Percentiles rank a stretch among this genome's conserved stretches.
phyloP scores from a whole-genome alignment of 2,888 invertebrate genomes.

The Melieria crassipennis region DNA sequence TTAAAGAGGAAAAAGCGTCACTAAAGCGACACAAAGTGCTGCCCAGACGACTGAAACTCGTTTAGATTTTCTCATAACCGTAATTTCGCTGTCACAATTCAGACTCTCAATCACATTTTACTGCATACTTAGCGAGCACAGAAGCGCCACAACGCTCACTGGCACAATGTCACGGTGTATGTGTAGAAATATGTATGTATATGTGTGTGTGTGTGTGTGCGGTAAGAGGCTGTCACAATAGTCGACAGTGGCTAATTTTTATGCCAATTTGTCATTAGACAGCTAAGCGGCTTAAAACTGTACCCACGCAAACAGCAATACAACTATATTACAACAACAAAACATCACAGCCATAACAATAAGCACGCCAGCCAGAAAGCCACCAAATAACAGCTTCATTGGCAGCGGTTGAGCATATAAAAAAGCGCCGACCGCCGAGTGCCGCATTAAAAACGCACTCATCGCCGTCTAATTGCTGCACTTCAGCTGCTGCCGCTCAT shows the following conservation, averaged over 20 bases:
- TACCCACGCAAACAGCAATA: not conserved
- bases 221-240: no score
- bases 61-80: no score
- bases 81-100: no score
- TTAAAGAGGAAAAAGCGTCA: no score
- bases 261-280: constrained; percentile 28
- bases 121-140: no score
- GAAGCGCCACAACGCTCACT: no score
- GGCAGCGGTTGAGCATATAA: not conserved
- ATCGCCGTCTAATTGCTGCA: constrained; percentile 3
- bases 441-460: not conserved
- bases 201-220: no score
- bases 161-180: no score
- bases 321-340: not conserved
- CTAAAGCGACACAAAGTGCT: no score
- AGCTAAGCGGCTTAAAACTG: constrained; percentile 29
- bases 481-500: constrained; percentile 15
- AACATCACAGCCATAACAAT: not conserved
- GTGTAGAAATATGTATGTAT: no score
- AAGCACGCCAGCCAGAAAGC: constrained; percentile 3
- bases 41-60: no score
- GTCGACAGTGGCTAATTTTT: constrained; percentile 1
- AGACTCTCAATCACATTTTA: no score
- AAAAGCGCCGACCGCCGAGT: not conserved
- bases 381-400: constrained; percentile 23